Percentiles rank a stretch among this genome's conserved stretches.
Evolutionary conservation across 2,113 vertebrate genomes (phyloP).

Genomic region (Caretta caretta): DNA sequence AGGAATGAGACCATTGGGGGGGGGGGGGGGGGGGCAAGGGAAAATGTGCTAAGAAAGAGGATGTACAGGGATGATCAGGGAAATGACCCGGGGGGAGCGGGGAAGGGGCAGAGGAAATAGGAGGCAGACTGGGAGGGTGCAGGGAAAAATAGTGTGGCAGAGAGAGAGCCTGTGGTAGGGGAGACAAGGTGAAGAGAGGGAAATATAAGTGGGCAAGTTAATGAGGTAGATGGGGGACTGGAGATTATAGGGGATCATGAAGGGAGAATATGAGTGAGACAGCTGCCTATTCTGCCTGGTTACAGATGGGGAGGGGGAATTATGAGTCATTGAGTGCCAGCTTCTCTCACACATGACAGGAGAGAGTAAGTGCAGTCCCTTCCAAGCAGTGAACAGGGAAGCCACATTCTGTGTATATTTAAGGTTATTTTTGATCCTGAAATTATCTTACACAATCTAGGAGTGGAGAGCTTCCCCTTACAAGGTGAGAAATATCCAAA

Average conservation of each 20-base stretch:
- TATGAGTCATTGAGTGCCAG: background rate
- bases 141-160: background rate
- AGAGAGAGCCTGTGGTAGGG: background rate
- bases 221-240: background rate
- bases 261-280: background rate
- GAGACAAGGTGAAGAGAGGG: background rate
- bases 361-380: background rate
- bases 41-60: background rate
- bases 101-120: background rate
- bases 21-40: background rate
- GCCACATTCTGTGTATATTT: background rate
- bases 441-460: background rate
- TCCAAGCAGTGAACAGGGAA: background rate
- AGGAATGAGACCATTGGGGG: background rate
- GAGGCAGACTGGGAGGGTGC: background rate
- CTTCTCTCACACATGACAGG: background rate
- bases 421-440: background rate
- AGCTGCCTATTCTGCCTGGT: rapidly evolving
- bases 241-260: background rate
- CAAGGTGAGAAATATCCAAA: rapidly evolving
- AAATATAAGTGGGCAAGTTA: background rate
- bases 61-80: background rate
- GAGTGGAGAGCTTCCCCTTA: background rate
- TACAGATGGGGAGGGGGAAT: background rate
- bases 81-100: background rate